Percentiles rank a stretch among this genome's conserved stretches.
Conservation (phyloP, 2,113 vertebrate genomes). For the Heloderma charlesbogerti region DNA sequence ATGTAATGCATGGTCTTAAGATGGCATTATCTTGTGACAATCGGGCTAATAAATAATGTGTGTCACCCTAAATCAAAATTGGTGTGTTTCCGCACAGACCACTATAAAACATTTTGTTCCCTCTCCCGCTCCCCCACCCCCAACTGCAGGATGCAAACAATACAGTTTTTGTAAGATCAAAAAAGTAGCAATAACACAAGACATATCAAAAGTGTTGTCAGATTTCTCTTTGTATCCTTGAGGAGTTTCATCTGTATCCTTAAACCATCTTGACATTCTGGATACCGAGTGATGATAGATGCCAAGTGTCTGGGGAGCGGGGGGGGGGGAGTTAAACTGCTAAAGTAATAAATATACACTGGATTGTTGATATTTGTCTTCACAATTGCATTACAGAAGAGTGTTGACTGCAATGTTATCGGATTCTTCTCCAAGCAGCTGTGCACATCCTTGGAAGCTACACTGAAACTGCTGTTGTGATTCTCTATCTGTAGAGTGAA, state of each 20-base stretch:
- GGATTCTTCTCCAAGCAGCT: background rate
- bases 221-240: conserved; percentile 37
- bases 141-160: conserved; percentile 12
- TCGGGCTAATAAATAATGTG: conserved; percentile 46
- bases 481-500: background rate
- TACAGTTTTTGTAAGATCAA: conserved; percentile 20
- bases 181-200: background rate
- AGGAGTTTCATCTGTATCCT: conserved; percentile 8
- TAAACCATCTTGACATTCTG: background rate
- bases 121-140: background rate
- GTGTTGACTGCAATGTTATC: background rate
- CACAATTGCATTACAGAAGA: background rate
- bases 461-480: background rate
- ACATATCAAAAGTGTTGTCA: conserved; percentile 2
- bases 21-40: conserved; percentile 38
- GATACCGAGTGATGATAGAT: conserved; percentile 12
- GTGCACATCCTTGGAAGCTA: background rate
- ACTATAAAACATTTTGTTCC: conserved; percentile 8
- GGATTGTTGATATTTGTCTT: background rate
- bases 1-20: conserved; percentile 24
- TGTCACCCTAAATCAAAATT: conserved; percentile 19
- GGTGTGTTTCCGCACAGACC: background rate
- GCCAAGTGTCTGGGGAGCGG: background rate
- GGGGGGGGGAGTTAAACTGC: background rate
- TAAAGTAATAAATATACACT: conserved; percentile 7